These are phyloP conservation scores for Pseudococcus longispinus DNA, from an alignment of 2,888 invertebrate genomes.

Conservation along the genomic window DNA sequence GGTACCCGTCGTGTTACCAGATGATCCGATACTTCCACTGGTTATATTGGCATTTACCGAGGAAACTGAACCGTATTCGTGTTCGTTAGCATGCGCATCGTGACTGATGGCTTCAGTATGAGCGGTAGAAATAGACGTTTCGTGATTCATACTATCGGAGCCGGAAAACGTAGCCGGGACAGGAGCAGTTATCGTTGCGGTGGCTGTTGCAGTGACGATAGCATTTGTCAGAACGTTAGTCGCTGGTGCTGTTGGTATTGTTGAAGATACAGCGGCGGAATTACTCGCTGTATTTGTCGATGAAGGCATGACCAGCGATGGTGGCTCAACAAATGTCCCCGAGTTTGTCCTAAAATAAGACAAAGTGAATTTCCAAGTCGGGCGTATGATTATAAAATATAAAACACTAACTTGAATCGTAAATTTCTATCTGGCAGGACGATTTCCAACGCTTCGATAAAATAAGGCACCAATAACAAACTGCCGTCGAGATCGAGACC, in stretches of 20 bases:
- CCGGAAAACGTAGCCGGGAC: not conserved
- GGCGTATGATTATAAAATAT: not conserved
- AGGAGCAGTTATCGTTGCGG: not conserved
- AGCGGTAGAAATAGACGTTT: not conserved
- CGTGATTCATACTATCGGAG: not conserved
- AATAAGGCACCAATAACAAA: slow-evolving; percentile 86
- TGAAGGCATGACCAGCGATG: not conserved
- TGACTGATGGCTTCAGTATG: not conserved
- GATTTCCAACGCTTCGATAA: slow-evolving; percentile 87
- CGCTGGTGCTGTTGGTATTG: not conserved
- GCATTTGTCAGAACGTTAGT: not conserved
- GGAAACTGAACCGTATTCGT: slow-evolving; percentile 29
- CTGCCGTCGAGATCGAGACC: slow-evolving; percentile 92
- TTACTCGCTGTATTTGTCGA: not conserved
- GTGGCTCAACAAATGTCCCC: not conserved
- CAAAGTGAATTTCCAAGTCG: not conserved
- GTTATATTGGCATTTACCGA: not conserved
- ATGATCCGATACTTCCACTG: not conserved
- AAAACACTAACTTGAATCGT: slow-evolving; percentile 69
- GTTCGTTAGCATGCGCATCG: not conserved
- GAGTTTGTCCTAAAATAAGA: not conserved
- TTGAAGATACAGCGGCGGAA: not conserved
- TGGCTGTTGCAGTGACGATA: not conserved
- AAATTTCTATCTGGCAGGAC: slow-evolving; percentile 87
- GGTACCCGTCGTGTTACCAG: not conserved